Evolutionary conservation across 2,888 invertebrate genomes (phyloP).

Genomic region (Biston stratarius): DNA sequence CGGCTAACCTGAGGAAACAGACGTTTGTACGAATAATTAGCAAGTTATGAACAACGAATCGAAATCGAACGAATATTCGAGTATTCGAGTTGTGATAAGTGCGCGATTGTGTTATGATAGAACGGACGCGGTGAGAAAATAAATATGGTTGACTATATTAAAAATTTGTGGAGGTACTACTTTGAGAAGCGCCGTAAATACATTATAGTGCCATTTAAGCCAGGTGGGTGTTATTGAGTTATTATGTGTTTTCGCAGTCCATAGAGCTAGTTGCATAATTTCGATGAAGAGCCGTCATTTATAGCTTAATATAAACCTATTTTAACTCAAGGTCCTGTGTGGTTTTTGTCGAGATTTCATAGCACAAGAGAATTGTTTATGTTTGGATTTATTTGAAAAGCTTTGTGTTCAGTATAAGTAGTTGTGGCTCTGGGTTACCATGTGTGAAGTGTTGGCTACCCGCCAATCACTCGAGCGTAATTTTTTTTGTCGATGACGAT

Average conservation of each 20-base stretch:
- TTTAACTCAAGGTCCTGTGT: conserved; percentile 13
- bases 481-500: conserved; percentile 55
- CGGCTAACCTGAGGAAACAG: conserved; percentile 66
- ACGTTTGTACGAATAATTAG: conserved; percentile 74
- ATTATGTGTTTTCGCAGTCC: conserved; percentile 21
- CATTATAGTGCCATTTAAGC: conserved; percentile 77
- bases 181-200: conserved; percentile 71
- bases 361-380: conserved; percentile 2
- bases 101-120: conserved; percentile 42
- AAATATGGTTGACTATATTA: conserved; percentile 70
- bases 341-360: conserved; percentile 6
- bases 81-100: conserved; percentile 22
- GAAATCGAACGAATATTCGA: conserved; percentile 44
- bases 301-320: conserved; percentile 20
- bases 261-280: not conserved
- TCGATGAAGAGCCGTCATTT: conserved; percentile 10
- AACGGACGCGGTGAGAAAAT: conserved; percentile 27
- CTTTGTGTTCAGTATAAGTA: conserved; percentile 6
- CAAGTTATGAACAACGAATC: conserved; percentile 52
- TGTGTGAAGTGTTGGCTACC: conserved; percentile 56
- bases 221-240: conserved; percentile 61
- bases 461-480: conserved; percentile 53
- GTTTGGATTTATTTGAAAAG: not conserved
- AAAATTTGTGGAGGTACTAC: conserved; percentile 72
- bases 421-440: conserved; percentile 12